Evolutionary conservation across 1,140 invertebrate genomes (phyloP).

Genomic region (Temnothorax curvispinosus): DNA sequence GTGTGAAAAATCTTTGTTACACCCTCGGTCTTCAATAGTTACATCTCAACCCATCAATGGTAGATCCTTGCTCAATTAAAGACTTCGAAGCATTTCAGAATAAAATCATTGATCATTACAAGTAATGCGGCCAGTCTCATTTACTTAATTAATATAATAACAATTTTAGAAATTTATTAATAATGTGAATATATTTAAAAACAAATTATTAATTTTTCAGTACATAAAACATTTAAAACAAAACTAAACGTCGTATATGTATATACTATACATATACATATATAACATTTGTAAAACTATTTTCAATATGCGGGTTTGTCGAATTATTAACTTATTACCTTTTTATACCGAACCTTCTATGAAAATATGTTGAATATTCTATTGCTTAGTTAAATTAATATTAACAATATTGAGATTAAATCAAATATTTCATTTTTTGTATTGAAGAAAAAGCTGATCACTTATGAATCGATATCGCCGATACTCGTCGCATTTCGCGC

Average conservation of each 20-base stretch:
- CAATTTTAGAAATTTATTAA: not conserved
- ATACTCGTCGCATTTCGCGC: conserved; percentile 31
- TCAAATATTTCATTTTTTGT: conserved; percentile 14
- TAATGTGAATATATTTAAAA: not conserved
- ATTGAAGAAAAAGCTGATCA: not conserved
- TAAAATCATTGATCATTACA: not conserved
- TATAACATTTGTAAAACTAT: not conserved
- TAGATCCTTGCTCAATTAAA: not conserved
- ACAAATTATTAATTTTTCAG: not conserved
- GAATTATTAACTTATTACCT: no score
- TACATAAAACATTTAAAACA: not conserved
- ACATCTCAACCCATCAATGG: not conserved
- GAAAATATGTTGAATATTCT: not conserved
- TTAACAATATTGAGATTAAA: not conserved
- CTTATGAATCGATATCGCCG: conserved; percentile 12
- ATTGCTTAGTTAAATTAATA: not conserved
- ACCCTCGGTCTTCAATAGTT: not conserved
- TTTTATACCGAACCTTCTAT: not conserved
- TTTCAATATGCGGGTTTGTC: not conserved
- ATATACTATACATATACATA: no score
- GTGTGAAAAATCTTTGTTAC: not conserved
- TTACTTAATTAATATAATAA: not conserved
- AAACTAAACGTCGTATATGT: not conserved
- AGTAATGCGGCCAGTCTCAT: not conserved
- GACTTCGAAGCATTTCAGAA: conserved; percentile 5